Evolutionary conservation across 2,797 vertebrate species (phyloP).

Genomic region (Odontamblyopus lacepedii): DNA sequence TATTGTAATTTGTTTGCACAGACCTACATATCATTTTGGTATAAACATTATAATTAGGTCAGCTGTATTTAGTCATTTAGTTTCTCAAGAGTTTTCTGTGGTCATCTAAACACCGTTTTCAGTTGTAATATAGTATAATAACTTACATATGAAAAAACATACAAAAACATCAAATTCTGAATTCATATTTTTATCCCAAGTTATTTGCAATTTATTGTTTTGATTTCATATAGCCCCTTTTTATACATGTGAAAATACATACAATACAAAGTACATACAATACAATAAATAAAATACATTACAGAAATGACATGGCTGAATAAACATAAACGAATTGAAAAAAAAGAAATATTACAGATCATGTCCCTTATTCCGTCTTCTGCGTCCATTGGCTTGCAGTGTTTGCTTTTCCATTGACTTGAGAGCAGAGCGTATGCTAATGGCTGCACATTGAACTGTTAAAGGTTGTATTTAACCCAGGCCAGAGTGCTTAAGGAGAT

Average conservation of each 20-base stretch:
- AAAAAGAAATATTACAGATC: not conserved
- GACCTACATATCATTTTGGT: not conserved
- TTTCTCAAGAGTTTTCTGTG: too few relatives aligned
- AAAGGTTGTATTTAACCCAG: slow-evolving; percentile 79
- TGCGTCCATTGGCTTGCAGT: slow-evolving; percentile 15
- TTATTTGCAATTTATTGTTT: not conserved
- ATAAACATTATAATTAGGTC: not conserved
- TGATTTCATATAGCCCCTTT: not conserved
- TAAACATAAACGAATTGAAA: too few relatives aligned
- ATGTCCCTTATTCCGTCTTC: slow-evolving; percentile 3
- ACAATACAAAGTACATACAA: too few relatives aligned
- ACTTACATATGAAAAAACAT: too few relatives aligned
- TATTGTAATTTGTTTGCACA: not conserved
- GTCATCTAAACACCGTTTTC: too few relatives aligned
- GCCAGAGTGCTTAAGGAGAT: slow-evolving; percentile 76
- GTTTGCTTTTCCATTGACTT: slow-evolving; percentile 33
- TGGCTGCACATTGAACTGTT: slow-evolving; percentile 78
- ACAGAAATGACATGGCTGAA: too few relatives aligned
- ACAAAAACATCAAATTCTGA: not conserved
- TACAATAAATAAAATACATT: too few relatives aligned
- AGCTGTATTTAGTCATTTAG: not conserved
- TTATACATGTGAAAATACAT: not conserved
- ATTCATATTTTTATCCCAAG: not conserved
- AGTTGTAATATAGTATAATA: too few relatives aligned
- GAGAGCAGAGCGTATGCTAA: slow-evolving; percentile 69